Conservation (phyloP, 2,888 invertebrate species). For the Hirtodrosophila alboralis region DNA sequence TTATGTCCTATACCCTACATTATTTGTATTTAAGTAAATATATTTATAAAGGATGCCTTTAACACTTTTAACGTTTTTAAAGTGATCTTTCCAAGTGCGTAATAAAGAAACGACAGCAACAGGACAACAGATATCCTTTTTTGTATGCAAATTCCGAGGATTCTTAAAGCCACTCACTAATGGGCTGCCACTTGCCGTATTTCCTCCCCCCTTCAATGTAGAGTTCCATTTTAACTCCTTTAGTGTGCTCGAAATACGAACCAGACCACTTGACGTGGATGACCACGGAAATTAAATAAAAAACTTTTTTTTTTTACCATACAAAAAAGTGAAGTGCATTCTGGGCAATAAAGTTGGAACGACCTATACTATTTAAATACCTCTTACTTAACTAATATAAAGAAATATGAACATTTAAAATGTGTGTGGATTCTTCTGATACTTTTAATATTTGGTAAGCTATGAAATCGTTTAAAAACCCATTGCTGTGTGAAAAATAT, state of each 20-base stretch:
- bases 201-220: constrained; percentile 29
- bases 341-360: constrained; percentile 43
- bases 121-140: constrained; percentile 61
- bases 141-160: constrained; percentile 64
- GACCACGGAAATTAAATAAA: constrained; percentile 76
- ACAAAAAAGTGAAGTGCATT: constrained; percentile 37
- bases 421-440: too few relatives aligned
- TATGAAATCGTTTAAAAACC: constrained; percentile 47
- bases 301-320: constrained; percentile 46
- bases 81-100: constrained; percentile 28
- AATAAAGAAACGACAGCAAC: constrained; percentile 53
- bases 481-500: constrained; percentile 62
- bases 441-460: too few relatives aligned
- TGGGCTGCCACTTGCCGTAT: constrained; percentile 42
- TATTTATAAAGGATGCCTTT: constrained; percentile 3
- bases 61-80: too few relatives aligned
- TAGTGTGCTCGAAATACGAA: constrained; percentile 53
- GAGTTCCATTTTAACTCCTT: constrained; percentile 26
- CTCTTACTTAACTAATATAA: constrained; percentile 8
- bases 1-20: too few relatives aligned
- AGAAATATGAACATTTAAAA: too few relatives aligned
- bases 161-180: constrained; percentile 58
- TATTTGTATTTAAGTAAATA: not conserved
- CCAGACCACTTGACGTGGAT: constrained; percentile 71
- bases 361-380: constrained; percentile 15